Evolutionary conservation across 2,888 invertebrate species (phyloP).

Genomic region (Chouioia cunea): DNA sequence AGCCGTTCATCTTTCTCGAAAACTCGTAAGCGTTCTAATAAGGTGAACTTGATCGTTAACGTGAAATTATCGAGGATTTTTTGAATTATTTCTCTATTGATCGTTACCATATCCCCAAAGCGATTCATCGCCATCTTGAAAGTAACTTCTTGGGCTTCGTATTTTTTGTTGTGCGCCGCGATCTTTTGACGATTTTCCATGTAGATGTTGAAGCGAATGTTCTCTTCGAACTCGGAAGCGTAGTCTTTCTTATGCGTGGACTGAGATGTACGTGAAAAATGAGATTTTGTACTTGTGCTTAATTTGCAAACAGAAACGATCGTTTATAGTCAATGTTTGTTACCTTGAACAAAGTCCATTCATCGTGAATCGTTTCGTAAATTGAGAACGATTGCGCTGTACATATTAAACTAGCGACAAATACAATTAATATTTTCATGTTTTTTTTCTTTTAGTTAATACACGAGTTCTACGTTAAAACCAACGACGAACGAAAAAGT

Average conservation of each 20-base stretch:
- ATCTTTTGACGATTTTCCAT: conserved; percentile 88
- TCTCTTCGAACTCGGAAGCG: conserved; percentile 73
- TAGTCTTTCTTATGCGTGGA: conserved; percentile 15
- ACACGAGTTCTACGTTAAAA: too few relatives aligned
- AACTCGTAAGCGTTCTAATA: conserved; percentile 82
- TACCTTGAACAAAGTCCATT: conserved; percentile 13
- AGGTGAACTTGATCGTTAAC: background rate
- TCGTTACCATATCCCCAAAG: conserved; percentile 82
- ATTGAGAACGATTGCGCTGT: background rate
- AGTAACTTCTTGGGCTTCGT: conserved; percentile 74
- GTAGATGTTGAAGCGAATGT: conserved; percentile 88
- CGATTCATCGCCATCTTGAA: conserved; percentile 83
- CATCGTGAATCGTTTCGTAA: background rate
- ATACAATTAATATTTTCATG: background rate
- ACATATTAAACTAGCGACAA: background rate
- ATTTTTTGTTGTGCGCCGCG: conserved; percentile 85
- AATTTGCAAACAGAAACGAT: too few relatives aligned
- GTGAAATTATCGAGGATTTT: too few relatives aligned
- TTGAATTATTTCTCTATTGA: too few relatives aligned
- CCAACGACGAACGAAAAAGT: too few relatives aligned
- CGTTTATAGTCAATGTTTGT: too few relatives aligned
- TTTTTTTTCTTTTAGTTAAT: background rate
- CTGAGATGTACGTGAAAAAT: too few relatives aligned
- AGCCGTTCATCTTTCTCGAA: conserved; percentile 76
- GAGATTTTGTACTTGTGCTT: too few relatives aligned